Conservation (phyloP, 2,113 vertebrate species). For the Pseudonaja textilis region DNA sequence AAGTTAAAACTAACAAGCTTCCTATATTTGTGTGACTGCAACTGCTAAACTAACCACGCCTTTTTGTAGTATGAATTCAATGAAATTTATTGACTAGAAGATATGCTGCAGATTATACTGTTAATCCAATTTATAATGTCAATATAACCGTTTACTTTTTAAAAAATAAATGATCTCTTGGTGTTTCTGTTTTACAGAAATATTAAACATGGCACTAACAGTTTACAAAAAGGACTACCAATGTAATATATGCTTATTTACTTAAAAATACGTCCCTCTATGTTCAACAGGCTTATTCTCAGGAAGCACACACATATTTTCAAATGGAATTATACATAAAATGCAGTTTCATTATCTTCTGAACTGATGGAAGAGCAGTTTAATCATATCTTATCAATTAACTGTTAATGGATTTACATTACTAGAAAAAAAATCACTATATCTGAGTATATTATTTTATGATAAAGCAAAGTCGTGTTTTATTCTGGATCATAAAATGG, state of each 20-base stretch:
- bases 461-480: slow-evolving; percentile 18
- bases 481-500: slow-evolving; percentile 10
- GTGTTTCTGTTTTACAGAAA: neutral
- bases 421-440: slow-evolving; percentile 11
- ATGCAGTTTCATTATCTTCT: neutral
- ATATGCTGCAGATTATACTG: neutral
- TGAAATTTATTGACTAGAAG: neutral
- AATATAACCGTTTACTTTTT: neutral
- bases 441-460: neutral
- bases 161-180: neutral
- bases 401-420: neutral
- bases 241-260: neutral
- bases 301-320: neutral
- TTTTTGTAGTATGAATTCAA: neutral
- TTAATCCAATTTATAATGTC: neutral
- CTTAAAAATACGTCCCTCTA: neutral
- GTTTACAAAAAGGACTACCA: neutral
- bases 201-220: neutral
- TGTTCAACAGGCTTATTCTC: neutral
- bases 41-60: neutral
- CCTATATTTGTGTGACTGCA: neutral
- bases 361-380: neutral
- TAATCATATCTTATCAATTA: slow-evolving; percentile 1
- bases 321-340: neutral
- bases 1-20: neutral